Evolutionary conservation across 2,113 vertebrate species (phyloP), one percentile per base, ranked within the genome.

Genomic region (Pygoscelis antarcticus): DNA sequence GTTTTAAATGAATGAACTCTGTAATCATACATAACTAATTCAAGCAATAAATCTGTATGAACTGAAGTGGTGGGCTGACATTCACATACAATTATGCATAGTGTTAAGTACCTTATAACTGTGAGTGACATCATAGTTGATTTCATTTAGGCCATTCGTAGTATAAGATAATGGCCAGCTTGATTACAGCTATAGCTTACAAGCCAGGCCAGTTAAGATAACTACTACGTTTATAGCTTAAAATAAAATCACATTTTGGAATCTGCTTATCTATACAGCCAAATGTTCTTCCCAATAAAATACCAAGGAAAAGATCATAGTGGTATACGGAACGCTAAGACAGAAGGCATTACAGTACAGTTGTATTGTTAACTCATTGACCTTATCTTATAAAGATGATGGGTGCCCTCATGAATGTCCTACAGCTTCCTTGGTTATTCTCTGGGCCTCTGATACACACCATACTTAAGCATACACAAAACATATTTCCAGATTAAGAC

Each of bases 201-300:
- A 69, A 85, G 52, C 14, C 29, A 79, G 36, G 40, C 16, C 61
- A 84, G 26, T 75, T 78, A 91, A 91, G 36, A 16, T 54, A 75
- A 64, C 23, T 55, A 34, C 44, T 44, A 42, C 21, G 44, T 87
- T 89, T 78, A 75, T 6, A 84, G 69, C 32, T 91, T 84, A 91
- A 96, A 94, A 87, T 76, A 82, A 89, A 95, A 79, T 14, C 15
- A 69, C 19, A 36, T 60, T 93, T 89, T 79, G 13, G 52, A 90
- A 72, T 72, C 62, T 84, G 58, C 58, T 87, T 80, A 84, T 68
- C 61, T 79, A n/a, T 51, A 61, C 8, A 79, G 70, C 26, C 40
- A 68, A 94, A 91, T 82, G 44, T 72, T 93, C 70, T 89, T 71
- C 29, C 17, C 69, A 91, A 44, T 52, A 52, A 93, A 93, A 93